Base-by-base conservation (phyloP, 2,888 invertebrate genomes). In the Adelphocoris suturalis region DNA sequence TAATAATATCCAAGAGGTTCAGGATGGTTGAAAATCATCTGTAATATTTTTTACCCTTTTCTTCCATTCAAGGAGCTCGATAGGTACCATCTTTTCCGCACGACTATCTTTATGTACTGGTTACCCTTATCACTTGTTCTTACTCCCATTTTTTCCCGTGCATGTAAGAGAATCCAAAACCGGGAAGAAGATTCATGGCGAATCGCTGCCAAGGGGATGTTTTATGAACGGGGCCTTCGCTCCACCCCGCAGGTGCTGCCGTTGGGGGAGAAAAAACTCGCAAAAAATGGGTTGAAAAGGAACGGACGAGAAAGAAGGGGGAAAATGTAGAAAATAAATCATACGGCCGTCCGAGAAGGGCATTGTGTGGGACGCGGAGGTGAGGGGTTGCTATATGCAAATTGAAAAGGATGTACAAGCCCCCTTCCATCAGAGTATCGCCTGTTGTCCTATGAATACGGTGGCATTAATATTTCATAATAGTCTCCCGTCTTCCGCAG, bases 301-400 rank as follows among this genome's bases (percentile, higher is more conserved):
- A 23, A 23, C 68, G 68, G 37, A 37, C 7, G 37, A 37, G 37
- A 37, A 68, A 19, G 68, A 9, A 68, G 57, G 57, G 55, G 52
- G 52, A 52, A 68, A 68, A 68, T 68, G 68, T 23, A 12, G 23
- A 23, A 68, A 23, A 68, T 68, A 68, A 68, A 68, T 68, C 68
- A 68, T 68, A 27, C 19, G 68, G 68, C 68, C 68, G 68, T 68
- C 68, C 19, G n/a, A 68, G 68, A 68, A 37, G 37, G 68, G 68
- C 27, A 68, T 68, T 68, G 68, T 68, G 23, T 27, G 19, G 27
- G 61, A n/a, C 13, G 68, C 23, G 68, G n/a, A 23, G 13, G 68
- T 23, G 68, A 23, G 68, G 19, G 68, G 68, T 37, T 37, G 37
- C 37, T 19, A 27, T 68, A 68, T 68, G 68, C 68, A 68, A 68